A percentile compares a stretch with the other conserved stretches of the same genome.
Conservation (phyloP, 2,113 vertebrate genomes). For the Microtus ochrogaster region DNA sequence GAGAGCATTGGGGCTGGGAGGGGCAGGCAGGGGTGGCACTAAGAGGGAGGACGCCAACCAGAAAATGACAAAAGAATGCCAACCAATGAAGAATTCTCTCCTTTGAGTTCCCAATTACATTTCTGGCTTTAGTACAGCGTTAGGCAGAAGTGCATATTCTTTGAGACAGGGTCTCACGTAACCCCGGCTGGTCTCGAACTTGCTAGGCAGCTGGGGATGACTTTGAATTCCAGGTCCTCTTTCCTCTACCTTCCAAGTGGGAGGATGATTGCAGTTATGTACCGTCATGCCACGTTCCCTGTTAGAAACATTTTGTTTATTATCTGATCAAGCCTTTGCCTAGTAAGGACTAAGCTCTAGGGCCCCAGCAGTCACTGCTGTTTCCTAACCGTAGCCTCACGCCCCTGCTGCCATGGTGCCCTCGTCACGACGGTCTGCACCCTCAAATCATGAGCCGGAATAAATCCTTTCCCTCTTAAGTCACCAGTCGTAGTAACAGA, state of each 20-base stretch:
- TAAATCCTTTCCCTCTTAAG: background rate
- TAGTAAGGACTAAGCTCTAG: background rate
- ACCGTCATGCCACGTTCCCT: no score
- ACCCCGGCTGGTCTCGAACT: no score
- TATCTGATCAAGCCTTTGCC: background rate
- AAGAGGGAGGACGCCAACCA: background rate
- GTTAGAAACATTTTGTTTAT: background rate
- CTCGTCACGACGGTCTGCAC: background rate
- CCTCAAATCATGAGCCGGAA: background rate
- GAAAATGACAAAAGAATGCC: background rate
- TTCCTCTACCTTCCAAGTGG: background rate
- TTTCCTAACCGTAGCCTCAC: background rate
- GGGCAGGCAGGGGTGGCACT: background rate
- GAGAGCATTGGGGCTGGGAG: background rate
- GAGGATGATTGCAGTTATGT: background rate
- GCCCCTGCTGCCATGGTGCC: no score
- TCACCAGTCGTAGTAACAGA: background rate
- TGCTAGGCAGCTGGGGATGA: background rate
- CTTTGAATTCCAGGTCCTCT: background rate
- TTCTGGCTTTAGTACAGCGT: background rate
- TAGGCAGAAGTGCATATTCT: background rate
- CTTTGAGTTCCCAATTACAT: background rate
- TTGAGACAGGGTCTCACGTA: background rate
- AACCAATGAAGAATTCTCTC: background rate
- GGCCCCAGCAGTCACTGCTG: rapidly evolving